Base-by-base conservation (phyloP, 2,888 invertebrate genomes). In the Sipha maydis region DNA sequence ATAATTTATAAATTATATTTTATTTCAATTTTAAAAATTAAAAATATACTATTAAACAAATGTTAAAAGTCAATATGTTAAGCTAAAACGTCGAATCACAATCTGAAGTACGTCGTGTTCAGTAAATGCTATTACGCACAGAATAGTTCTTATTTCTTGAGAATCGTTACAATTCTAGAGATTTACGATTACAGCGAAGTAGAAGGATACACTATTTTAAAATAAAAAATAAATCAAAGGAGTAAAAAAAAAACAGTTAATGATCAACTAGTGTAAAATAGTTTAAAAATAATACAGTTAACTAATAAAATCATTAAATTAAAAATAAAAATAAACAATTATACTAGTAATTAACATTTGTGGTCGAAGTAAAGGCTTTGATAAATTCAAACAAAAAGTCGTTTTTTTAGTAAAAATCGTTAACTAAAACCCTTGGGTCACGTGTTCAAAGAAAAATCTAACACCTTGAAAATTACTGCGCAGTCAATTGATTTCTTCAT, bases 221-320 rank as follows among this genome's bases (percentile, higher is more conserved):
- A 73, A 54, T 25, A 71, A 41, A 31, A 71, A 31, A 73, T n/a
- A 71, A 14, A 82, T 82, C 69, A 82, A 82, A 82, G 80, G 38
- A 82, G 41, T 41, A 41, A 67, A 11, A 11, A 79, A 67, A 41
- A 80, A 61, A 71, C 5, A 71, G 38, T n/a, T 31, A 56, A 34
- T 79, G 61, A 80, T 67, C n/a, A 38, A 80, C 41, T 34, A 61
- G 67, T n/a, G 28, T 67, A 41, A 69, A 28, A 82, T 19, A 41
- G 69, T 67, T 69, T 67, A 41, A 82, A 61, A 17, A 41, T 14
- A 48, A 82, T 69, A 82, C 21, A 82, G 41, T 69, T 31, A 41
- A 61, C 38, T n/a, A 71, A 71, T 34, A 34, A 73, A 34, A 73
- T 19, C 73, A 8, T 73, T 19, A 34, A 31, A 73, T 73, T 34